Percentiles rank a stretch among this genome's conserved stretches.
Conservation (phyloP, 2,797 vertebrate genomes). For the Diceros bicornis region DNA sequence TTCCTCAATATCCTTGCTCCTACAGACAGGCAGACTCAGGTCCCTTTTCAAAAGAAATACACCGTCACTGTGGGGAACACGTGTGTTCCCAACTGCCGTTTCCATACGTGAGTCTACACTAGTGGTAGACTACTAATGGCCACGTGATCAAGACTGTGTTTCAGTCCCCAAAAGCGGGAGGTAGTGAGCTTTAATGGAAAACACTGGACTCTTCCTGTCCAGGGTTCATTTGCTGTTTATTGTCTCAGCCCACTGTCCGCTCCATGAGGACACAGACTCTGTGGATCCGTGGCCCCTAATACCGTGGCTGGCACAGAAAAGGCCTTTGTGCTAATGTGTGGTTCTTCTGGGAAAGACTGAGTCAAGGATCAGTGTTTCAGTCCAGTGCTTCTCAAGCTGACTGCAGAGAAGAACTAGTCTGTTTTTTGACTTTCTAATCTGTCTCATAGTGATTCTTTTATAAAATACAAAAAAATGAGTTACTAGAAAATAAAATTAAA, state of each 20-base stretch:
- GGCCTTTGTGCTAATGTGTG: background rate
- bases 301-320: background rate
- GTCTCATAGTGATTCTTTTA: background rate
- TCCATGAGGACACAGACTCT: background rate
- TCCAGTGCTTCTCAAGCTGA: background rate
- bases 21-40: background rate
- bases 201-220: background rate
- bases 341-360: background rate
- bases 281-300: background rate
- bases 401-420: background rate
- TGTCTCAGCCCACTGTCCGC: background rate
- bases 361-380: background rate
- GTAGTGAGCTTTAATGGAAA: background rate
- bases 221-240: background rate
- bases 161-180: background rate
- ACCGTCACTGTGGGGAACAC: background rate
- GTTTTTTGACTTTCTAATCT: background rate
- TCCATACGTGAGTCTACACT: background rate
- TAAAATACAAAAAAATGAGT: background rate
- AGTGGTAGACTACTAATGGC: background rate
- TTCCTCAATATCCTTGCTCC: background rate
- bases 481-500: constrained; percentile 29
- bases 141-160: background rate
- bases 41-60: background rate
- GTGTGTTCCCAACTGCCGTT: background rate